phyloP scores from a whole-genome alignment of 2,113 vertebrate genomes.

The Stigmatopora argus region DNA sequence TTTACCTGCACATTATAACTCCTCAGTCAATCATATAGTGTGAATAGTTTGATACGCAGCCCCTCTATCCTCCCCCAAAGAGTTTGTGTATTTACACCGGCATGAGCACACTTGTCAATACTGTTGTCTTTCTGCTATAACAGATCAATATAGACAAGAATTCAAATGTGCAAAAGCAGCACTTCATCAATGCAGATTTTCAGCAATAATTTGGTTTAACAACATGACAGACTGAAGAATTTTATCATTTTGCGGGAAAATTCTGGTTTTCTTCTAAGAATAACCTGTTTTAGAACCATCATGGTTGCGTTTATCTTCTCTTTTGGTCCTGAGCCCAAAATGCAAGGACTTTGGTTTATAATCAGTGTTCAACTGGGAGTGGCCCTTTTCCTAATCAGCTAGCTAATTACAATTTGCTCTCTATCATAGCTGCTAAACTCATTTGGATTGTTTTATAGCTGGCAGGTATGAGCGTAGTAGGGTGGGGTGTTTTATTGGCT shows the following conservation, averaged over 20 bases:
- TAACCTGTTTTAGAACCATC: background rate
- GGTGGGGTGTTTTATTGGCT: slow-evolving; percentile 19
- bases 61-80: too few relatives aligned
- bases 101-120: background rate
- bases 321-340: background rate
- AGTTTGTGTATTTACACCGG: background rate
- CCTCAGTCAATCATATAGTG: too few relatives aligned
- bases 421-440: slow-evolving; percentile 58
- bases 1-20: too few relatives aligned
- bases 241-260: background rate
- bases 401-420: slow-evolving; percentile 69
- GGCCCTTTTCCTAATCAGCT: slow-evolving; percentile 50
- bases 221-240: background rate
- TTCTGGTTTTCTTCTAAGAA: background rate
- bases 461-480: slow-evolving; percentile 41
- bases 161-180: slow-evolving; percentile 64
- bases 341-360: slow-evolving; percentile 63
- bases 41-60: too few relatives aligned
- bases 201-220: slow-evolving; percentile 27
- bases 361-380: slow-evolving; percentile 40
- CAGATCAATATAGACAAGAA: background rate
- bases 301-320: background rate
- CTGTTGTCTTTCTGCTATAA: background rate
- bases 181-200: slow-evolving; percentile 37
- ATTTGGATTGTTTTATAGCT: slow-evolving; percentile 64